These are phyloP conservation scores for Rhinophrynus dorsalis DNA, from an alignment of 2,797 vertebrate genomes.

Conservation along the genomic window DNA sequence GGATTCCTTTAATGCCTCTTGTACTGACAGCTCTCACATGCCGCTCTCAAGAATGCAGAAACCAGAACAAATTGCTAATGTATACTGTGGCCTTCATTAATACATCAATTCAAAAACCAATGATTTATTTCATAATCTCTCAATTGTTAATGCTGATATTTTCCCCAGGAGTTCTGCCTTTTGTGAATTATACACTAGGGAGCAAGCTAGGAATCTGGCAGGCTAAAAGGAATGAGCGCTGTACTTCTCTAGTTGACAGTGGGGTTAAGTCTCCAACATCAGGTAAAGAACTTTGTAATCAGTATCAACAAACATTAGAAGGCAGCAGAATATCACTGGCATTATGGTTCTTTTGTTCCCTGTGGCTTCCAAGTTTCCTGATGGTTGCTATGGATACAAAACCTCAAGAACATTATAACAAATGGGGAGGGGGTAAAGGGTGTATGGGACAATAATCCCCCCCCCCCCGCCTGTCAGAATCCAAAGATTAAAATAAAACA, in stretches of 20 bases:
- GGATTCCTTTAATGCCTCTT: not conserved
- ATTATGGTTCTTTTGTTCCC: conserved; percentile 34
- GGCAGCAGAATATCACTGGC: conserved; percentile 28
- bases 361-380: conserved; percentile 41
- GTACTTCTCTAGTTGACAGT: not conserved
- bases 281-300: conserved; percentile 34
- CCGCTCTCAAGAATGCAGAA: too few species aligned
- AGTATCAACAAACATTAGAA: conserved; percentile 33
- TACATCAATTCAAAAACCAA: not conserved
- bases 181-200: not conserved
- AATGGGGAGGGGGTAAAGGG: conserved; percentile 34
- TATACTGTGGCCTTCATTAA: not conserved
- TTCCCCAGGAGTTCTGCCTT: not conserved
- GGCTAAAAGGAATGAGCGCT: not conserved
- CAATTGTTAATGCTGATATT: not conserved
- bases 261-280: not conserved
- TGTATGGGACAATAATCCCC: conserved; percentile 42
- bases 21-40: not conserved
- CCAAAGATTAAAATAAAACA: conserved; percentile 45
- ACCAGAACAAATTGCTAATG: not conserved
- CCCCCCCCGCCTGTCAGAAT: conserved; percentile 40
- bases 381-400: conserved; percentile 33
- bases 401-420: conserved; percentile 26
- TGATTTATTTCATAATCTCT: not conserved
- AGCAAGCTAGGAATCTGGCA: not conserved